A percentile compares a stretch with the other conserved stretches of the same genome.
Evolutionary conservation across 2,113 vertebrate genomes (phyloP).

Genomic region (Rana temporaria): DNA sequence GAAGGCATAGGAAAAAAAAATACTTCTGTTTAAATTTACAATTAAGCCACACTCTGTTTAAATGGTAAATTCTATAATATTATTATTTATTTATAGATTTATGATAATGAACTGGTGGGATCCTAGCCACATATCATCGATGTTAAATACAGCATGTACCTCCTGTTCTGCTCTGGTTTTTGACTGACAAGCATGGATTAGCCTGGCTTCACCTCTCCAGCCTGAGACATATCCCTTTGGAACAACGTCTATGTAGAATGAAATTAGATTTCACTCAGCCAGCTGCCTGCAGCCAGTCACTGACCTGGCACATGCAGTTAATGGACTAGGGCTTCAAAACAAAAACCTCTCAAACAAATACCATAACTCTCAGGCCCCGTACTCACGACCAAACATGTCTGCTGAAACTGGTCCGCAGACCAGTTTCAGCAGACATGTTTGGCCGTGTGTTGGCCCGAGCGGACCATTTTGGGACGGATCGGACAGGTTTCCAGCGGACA

Average conservation of each 20-base stretch:
- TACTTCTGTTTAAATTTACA: too few species aligned
- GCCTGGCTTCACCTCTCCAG: neutral
- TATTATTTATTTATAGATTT: neutral
- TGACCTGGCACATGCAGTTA: neutral
- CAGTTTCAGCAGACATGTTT: too few species aligned
- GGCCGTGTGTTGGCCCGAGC: too few species aligned
- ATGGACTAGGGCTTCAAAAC: neutral
- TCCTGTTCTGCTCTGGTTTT: neutral
- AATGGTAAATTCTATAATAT: too few species aligned
- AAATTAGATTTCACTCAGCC: conserved; percentile 27
- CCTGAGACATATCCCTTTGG: neutral
- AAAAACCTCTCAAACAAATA: neutral
- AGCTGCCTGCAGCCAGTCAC: conserved; percentile 23
- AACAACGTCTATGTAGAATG: conserved; percentile 11
- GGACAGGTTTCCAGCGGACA: too few species aligned
- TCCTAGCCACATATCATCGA: neutral
- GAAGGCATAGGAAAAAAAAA: too few species aligned
- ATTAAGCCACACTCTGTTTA: too few species aligned
- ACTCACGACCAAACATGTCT: too few species aligned
- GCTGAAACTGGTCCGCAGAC: too few species aligned
- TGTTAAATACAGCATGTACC: neutral
- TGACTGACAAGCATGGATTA: conserved; percentile 37
- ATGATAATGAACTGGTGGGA: neutral
- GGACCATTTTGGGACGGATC: too few species aligned
- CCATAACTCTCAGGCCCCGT: too few species aligned